Conservation (phyloP, 2,888 invertebrate genomes). For the Chymomyza caudatula region DNA sequence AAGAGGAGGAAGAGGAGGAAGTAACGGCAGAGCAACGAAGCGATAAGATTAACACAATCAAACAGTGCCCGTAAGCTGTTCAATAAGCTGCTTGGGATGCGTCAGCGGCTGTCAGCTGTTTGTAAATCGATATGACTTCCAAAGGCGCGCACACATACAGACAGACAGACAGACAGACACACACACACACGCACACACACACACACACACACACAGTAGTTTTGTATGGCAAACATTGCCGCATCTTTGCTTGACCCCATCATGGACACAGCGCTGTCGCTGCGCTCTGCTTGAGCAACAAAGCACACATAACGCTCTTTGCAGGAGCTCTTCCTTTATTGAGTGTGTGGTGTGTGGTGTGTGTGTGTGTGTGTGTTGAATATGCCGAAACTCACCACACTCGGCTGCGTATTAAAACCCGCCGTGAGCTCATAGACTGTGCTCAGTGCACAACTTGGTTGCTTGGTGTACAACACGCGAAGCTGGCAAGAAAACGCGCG, state of each 20-base stretch:
- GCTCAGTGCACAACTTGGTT: slow-evolving; percentile 57
- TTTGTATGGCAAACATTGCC: slow-evolving; percentile 12
- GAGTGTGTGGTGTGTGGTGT: background rate
- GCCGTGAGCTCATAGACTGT: background rate
- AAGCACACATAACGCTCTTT: slow-evolving; percentile 3
- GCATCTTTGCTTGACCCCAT: slow-evolving; percentile 55
- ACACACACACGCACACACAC: no score
- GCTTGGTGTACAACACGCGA: slow-evolving; percentile 35
- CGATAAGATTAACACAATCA: slow-evolving; percentile 44
- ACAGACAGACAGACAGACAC: background rate
- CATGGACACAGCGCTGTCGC: slow-evolving; percentile 13
- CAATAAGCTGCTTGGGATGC: background rate
- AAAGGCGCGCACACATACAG: slow-evolving; percentile 17
- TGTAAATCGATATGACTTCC: slow-evolving; percentile 54
- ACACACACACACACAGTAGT: no score
- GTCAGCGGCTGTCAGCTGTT: slow-evolving; percentile 16
- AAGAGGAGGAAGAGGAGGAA: background rate
- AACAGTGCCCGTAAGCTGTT: slow-evolving; percentile 7
- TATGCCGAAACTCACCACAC: slow-evolving; percentile 52
- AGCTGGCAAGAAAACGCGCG: slow-evolving; percentile 26
- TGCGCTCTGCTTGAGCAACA: background rate
- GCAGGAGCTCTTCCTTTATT: slow-evolving; percentile 15
- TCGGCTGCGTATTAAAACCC: background rate
- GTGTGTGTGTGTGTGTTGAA: background rate
- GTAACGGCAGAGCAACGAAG: slow-evolving; percentile 4